A percentile compares a stretch with the other conserved stretches of the same genome.
These are phyloP conservation scores for Urosaurus nigricauda DNA, from an alignment of 2,797 vertebrate genomes.

Conservation along the genomic window DNA sequence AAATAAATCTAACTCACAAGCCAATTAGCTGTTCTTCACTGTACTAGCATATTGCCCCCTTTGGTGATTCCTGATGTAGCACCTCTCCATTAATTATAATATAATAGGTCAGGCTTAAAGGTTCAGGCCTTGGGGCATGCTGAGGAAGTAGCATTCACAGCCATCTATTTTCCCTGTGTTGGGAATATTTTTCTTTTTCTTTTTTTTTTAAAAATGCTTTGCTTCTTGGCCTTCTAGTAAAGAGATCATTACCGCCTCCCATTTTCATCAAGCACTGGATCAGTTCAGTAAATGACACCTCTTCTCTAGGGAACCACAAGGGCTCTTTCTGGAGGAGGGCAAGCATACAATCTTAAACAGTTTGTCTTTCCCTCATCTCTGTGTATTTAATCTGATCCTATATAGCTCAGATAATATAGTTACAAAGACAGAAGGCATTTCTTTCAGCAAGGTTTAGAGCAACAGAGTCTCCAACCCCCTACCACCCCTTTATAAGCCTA, in stretches of 20 bases:
- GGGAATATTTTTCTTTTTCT: too few relatives aligned
- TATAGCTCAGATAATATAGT: background rate
- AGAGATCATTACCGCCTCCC: background rate
- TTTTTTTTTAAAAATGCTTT: background rate
- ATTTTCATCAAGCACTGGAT: background rate
- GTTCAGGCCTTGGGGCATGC: slow-evolving; percentile 22
- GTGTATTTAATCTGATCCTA: slow-evolving; percentile 14
- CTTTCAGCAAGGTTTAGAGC: background rate
- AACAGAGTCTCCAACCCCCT: background rate
- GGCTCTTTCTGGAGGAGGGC: background rate
- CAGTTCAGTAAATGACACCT: slow-evolving; percentile 25
- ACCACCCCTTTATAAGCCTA: background rate
- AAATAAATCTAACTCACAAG: slow-evolving; percentile 47
- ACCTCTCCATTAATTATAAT: slow-evolving; percentile 11
- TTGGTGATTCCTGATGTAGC: slow-evolving; percentile 22
- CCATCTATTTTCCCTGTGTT: slow-evolving; percentile 6
- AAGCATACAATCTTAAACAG: background rate
- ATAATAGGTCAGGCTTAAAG: slow-evolving; percentile 31
- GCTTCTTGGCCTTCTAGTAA: slow-evolving; percentile 20
- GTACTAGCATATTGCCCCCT: slow-evolving; percentile 25
- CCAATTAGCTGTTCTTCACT: slow-evolving; percentile 40
- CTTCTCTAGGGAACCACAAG: background rate
- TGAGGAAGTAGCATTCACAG: background rate
- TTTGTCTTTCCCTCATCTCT: background rate
- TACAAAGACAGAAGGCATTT: background rate